Percentiles rank a stretch among this genome's conserved stretches.
Evolutionary conservation across 2,113 vertebrate genomes (phyloP).

Genomic region (Eretmodus cyanostictus): DNA sequence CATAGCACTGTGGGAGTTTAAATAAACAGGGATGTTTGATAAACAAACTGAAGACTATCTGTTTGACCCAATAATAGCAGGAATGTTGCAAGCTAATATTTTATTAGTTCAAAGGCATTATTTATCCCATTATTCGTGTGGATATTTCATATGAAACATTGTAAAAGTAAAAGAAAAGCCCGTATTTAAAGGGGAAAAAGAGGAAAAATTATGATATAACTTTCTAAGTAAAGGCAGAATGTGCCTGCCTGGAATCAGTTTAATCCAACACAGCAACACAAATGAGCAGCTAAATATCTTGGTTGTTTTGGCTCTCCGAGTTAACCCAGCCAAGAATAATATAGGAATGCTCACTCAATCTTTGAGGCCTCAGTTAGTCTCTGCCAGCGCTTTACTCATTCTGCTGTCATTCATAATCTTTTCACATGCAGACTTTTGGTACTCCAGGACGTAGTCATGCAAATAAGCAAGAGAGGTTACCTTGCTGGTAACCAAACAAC

Average conservation of each 20-base stretch:
- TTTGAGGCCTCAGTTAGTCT: background rate
- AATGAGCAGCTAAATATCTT: conserved; percentile 13
- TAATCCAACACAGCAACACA: conserved; percentile 14
- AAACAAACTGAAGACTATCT: background rate
- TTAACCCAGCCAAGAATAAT: conserved; percentile 24
- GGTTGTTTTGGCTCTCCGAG: background rate
- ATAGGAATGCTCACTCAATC: conserved; percentile 3
- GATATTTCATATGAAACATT: background rate
- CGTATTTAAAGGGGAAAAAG: background rate
- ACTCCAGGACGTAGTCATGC: background rate
- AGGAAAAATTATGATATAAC: background rate
- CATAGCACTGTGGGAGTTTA: background rate
- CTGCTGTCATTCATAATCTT: conserved; percentile 29
- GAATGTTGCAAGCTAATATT: background rate
- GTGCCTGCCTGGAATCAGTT: background rate
- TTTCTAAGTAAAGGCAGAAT: background rate
- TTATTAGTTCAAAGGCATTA: background rate
- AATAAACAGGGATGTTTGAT: background rate
- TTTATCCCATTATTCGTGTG: background rate
- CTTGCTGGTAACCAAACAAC: conserved; percentile 1
- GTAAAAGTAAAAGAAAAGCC: background rate
- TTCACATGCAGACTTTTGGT: background rate
- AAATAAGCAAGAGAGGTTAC: background rate
- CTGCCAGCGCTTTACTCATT: conserved; percentile 11
- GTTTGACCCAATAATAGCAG: background rate